These are phyloP conservation scores for Rhagoletis pomonella DNA, from an alignment of 1,140 invertebrate species.

Conservation along the genomic window DNA sequence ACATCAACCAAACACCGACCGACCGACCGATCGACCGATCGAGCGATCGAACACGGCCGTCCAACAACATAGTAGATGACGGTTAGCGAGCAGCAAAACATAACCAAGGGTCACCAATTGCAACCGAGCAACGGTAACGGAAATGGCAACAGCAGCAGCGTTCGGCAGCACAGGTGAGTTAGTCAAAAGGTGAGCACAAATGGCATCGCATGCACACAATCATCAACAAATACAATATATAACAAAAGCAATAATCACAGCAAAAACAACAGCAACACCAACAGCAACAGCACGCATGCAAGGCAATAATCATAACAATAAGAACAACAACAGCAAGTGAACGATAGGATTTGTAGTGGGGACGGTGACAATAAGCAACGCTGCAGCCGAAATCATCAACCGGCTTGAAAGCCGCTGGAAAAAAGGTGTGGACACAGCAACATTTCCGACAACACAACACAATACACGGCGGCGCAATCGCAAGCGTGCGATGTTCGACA, in stretches of 20 bases:
- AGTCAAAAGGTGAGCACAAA: constrained; percentile 59
- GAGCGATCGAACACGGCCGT: not conserved
- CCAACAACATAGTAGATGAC: not conserved
- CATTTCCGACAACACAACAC: constrained; percentile 22
- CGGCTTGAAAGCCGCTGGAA: not conserved
- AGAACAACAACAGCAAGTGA: constrained; percentile 1
- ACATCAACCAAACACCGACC: constrained; percentile 31
- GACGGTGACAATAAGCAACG: not conserved
- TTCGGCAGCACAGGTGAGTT: constrained; percentile 55
- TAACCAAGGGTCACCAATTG: not conserved
- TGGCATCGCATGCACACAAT: constrained; percentile 71
- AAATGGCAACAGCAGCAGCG: not conserved
- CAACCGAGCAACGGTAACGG: constrained; percentile 12
- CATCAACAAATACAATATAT: constrained; percentile 36
- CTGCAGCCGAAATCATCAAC: not conserved
- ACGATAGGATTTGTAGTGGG: not conserved
- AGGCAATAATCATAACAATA: constrained; percentile 19
- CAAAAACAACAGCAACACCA: not conserved
- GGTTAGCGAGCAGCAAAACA: not conserved
- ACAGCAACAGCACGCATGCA: not conserved
- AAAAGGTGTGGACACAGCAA: constrained; percentile 54
- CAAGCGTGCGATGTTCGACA: not conserved
- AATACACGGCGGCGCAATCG: not conserved
- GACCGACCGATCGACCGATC: not conserved
- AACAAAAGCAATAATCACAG: constrained; percentile 41